These are phyloP conservation scores for Sipha flava DNA, from an alignment of 1,140 invertebrate genomes.

Conservation along the genomic window DNA sequence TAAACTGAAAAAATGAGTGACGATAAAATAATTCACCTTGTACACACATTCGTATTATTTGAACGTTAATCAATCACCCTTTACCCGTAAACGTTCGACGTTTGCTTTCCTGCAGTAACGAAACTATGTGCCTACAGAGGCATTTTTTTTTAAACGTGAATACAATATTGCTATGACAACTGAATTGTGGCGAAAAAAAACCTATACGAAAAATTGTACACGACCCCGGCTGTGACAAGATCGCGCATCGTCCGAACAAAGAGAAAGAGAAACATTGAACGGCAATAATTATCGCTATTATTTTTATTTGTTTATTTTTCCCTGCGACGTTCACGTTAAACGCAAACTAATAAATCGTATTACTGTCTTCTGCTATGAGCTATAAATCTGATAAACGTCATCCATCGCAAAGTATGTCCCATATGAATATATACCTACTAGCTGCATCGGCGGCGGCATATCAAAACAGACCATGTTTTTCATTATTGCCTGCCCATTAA, in stretches of 20 bases:
- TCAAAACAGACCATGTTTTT: neutral
- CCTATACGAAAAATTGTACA: too few species aligned
- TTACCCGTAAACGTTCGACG: too few species aligned
- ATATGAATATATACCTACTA: neutral
- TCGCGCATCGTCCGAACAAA: neutral
- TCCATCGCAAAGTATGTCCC: neutral
- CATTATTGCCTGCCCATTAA: neutral
- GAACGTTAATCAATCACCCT: too few species aligned
- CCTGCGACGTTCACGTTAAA: neutral
- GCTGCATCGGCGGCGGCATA: neutral
- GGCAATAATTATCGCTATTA: neutral
- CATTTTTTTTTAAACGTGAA: too few species aligned
- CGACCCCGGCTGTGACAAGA: neutral
- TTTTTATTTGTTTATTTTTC: neutral
- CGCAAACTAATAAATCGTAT: neutral
- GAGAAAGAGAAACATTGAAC: neutral
- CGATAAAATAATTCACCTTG: too few species aligned
- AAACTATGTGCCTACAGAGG: too few species aligned
- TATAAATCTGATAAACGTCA: neutral
- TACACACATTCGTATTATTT: too few species aligned
- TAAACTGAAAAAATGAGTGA: too few species aligned
- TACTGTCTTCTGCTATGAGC: neutral
- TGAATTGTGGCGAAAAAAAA: too few species aligned
- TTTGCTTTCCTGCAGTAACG: too few species aligned
- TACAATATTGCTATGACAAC: too few species aligned